Percentiles rank a stretch among this genome's conserved stretches.
Evolutionary conservation across 2,797 vertebrate species (phyloP).

Genomic region (Pygocentrus nattereri): DNA sequence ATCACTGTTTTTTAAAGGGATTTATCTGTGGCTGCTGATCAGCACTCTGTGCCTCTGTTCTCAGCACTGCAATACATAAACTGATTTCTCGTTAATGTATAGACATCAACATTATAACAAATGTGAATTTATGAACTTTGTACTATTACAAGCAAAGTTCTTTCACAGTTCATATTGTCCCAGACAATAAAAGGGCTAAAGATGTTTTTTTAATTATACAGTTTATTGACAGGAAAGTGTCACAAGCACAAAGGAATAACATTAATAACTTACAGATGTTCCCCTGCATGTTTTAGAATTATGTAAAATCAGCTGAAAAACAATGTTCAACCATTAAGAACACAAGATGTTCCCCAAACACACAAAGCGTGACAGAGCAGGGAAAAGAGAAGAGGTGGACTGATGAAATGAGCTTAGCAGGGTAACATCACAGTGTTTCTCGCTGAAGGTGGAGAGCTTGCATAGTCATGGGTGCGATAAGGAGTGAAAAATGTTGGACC

Average conservation of each 20-base stretch:
- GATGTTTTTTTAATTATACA: not conserved
- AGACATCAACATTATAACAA: too few species aligned
- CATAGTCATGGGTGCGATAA: constrained; percentile 29
- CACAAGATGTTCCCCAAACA: not conserved
- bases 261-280: constrained; percentile 19
- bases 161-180: not conserved
- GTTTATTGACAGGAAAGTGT: constrained; percentile 50
- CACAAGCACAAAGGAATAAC: constrained; percentile 39
- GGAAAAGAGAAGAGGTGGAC: not conserved
- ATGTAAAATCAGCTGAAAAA: not conserved
- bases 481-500: constrained; percentile 10
- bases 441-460: constrained; percentile 33
- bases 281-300: not conserved
- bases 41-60: constrained; percentile 21
- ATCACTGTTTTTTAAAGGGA: constrained; percentile 28
- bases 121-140: too few species aligned
- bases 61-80: not conserved
- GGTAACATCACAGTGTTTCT: constrained; percentile 45
- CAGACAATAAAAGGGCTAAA: not conserved
- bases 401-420: constrained; percentile 21
- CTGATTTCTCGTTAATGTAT: not conserved
- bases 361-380: not conserved
- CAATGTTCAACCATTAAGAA: not conserved
- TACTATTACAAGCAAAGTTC: too few species aligned
- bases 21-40: constrained; percentile 45